Evolutionary conservation across 1,140 invertebrate species (phyloP).

Genomic region (Sminthurinus signatus): DNA sequence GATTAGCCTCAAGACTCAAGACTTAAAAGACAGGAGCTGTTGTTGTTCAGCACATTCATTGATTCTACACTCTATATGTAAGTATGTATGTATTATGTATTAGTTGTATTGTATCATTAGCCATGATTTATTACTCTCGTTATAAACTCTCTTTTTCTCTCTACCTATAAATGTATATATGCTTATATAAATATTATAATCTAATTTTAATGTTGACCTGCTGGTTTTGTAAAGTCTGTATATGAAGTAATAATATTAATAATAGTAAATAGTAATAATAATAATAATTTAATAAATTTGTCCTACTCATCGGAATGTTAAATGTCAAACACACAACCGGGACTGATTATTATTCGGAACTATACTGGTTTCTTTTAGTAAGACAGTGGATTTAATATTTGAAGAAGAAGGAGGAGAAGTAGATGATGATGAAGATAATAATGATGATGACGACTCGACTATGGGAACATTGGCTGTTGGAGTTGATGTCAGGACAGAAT

Average conservation of each 20-base stretch:
- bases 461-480: too few relatives aligned
- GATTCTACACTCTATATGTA: constrained; percentile 7
- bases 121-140: not conserved
- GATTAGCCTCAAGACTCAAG: not conserved
- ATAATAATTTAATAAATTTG: too few relatives aligned
- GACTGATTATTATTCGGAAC: not conserved
- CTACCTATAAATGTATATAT: not conserved
- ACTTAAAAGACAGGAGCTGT: not conserved
- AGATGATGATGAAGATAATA: too few relatives aligned
- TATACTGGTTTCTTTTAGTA: not conserved
- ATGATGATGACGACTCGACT: too few relatives aligned
- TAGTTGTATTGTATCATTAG: too few relatives aligned
- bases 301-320: constrained; percentile 5
- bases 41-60: constrained; percentile 7
- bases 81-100: not conserved
- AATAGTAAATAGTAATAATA: too few relatives aligned
- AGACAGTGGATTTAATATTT: constrained; percentile 3
- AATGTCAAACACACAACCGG: constrained; percentile 13
- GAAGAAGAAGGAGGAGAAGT: too few relatives aligned
- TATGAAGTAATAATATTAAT: too few relatives aligned
- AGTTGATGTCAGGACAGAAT: too few relatives aligned
- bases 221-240: not conserved
- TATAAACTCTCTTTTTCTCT: not conserved
- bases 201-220: not conserved
- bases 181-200: not conserved